phyloP scores from a whole-genome alignment of 2,888 invertebrate species.

The Arrhopalites spinosus region DNA sequence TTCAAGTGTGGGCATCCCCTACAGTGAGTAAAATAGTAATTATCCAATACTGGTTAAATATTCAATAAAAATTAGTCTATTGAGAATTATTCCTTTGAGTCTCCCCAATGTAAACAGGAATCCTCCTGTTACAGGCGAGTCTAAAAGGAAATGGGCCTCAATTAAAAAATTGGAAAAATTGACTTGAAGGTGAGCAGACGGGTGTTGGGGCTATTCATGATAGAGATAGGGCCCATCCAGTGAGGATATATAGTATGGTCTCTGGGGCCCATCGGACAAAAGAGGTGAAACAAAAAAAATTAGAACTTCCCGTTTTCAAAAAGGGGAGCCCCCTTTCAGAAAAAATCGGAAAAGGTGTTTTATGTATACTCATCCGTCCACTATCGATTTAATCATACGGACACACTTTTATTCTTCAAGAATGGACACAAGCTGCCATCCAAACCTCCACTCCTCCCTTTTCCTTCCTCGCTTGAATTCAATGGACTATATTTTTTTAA shows the following conservation, averaged over 20 bases:
- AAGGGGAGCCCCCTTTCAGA: not conserved
- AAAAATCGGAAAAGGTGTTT: not conserved
- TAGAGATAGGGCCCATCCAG: not conserved
- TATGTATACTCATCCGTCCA: slow-evolving; percentile 4
- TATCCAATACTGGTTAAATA: no score
- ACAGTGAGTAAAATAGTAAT: no score
- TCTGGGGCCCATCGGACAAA: not conserved
- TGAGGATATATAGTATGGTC: not conserved
- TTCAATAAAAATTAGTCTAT: no score
- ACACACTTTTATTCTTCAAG: slow-evolving; percentile 10
- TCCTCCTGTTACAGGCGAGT: no score
- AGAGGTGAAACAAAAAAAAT: slow-evolving; percentile 11
- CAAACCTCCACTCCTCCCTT: no score
- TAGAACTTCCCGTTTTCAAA: slow-evolving; percentile 15
- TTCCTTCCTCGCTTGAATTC: no score
- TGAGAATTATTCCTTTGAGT: no score
- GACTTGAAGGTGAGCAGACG: not conserved
- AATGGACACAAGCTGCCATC: not conserved
- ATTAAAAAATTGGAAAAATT: no score
- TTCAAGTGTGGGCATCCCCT: no score
- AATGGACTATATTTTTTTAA: no score
- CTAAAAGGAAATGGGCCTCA: no score
- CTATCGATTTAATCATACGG: slow-evolving; percentile 19
- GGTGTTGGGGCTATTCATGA: not conserved
- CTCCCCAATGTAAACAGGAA: no score